phyloP scores from a whole-genome alignment of 2,113 vertebrate genomes.

The Oreochromis spilurus region DNA sequence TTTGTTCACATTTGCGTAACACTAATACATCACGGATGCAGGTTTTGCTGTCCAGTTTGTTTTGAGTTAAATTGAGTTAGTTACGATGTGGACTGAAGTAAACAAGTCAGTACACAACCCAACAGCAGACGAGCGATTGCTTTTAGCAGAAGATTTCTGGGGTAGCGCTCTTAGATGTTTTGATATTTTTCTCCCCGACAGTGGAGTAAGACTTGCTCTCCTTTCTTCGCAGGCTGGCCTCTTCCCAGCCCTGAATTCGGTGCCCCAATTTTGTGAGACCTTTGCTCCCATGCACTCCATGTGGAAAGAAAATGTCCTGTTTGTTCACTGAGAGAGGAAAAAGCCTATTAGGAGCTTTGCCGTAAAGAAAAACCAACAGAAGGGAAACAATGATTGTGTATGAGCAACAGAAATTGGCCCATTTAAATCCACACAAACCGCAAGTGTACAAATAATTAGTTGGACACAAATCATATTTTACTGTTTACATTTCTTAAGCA shows the following conservation, averaged over 20 bases:
- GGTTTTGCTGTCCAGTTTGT: neutral
- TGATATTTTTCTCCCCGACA: neutral
- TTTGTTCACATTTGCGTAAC: neutral
- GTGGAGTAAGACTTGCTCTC: neutral
- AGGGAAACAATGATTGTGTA: neutral
- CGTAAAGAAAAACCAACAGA: neutral
- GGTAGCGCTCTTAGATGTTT: neutral
- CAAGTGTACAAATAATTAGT: neutral
- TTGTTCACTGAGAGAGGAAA: constrained; percentile 13
- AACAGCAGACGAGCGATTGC: neutral
- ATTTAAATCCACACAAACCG: neutral
- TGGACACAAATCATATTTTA: neutral
- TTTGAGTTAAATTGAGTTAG: neutral
- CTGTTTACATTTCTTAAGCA: neutral
- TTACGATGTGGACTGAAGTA: neutral
- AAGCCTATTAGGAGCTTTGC: neutral
- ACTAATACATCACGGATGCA: neutral
- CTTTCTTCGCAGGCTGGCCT: neutral
- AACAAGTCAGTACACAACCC: neutral
- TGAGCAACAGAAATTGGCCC: neutral
- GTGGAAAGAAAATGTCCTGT: constrained; percentile 29
- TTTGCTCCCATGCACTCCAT: constrained; percentile 27
- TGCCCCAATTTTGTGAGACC: constrained; percentile 52
- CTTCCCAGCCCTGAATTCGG: constrained; percentile 11
- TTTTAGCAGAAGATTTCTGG: neutral